A percentile compares a stretch with the other conserved stretches of the same genome.
These are phyloP conservation scores for Ellobium chinense DNA, from an alignment of 2,888 invertebrate genomes.

Conservation along the genomic window DNA sequence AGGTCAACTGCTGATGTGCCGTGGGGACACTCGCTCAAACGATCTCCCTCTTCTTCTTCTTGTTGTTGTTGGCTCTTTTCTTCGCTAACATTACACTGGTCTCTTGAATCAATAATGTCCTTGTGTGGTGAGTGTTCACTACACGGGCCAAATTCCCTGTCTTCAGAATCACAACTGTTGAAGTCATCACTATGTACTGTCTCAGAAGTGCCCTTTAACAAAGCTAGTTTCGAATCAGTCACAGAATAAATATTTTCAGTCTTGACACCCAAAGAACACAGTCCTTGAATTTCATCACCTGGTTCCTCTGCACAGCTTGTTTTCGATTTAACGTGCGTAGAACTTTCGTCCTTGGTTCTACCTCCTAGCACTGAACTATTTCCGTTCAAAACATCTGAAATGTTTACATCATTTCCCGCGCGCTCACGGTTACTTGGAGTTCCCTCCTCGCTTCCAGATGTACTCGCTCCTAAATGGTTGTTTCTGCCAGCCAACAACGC, in stretches of 20 bases:
- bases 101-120: not conserved
- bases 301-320: not conserved
- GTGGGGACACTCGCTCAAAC: not conserved
- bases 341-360: no score
- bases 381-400: not conserved
- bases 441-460: not conserved
- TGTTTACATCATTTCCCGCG: not conserved
- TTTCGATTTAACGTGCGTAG: no score
- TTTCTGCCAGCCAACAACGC: not conserved
- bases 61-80: not conserved
- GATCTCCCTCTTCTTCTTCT: not conserved
- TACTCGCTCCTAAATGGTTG: not conserved
- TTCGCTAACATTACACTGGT: not conserved
- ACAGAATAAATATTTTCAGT: not conserved
- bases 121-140: not conserved
- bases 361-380: no score
- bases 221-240: not conserved
- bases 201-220: not conserved
- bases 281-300: not conserved
- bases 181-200: not conserved
- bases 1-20: not conserved
- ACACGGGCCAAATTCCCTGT: not conserved
- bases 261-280: not conserved
- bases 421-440: not conserved
- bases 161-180: not conserved